Base-by-base conservation (phyloP, 2,888 invertebrate genomes). In the Ypsolopha sequella region DNA sequence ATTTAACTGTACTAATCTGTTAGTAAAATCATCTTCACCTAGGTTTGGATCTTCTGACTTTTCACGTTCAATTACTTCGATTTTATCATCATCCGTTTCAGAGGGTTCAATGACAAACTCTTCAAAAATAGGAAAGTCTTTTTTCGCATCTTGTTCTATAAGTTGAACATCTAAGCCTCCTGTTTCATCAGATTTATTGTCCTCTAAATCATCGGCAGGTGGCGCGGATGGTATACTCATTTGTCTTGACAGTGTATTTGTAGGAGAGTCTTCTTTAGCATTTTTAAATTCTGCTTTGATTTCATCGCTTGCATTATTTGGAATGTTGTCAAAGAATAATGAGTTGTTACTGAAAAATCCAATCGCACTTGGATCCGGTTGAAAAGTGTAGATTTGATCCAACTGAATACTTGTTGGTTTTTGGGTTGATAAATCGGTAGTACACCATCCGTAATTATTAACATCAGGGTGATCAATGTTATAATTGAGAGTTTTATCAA, bases 61-160 rank as follows among this genome's bases (percentile, higher is more conserved):
- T 54, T 70, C 66, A 1, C 65, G 60, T 58, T 72, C 75, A 56
- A 58, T 70, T 41, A 59, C 68, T 51, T 79, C 79, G n/a, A 75
- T 73, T 60, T 79, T 79, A 58, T 79, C 78, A 51, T 82, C 81
- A 52, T 81, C 80, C 1, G 76, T 75, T 56, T 74, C 78, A 7
- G 79, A 76, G 1, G 84, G 82, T 58, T 86, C 82, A 36, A 82
- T 77, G 0, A 79, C 65, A 52, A 70, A 81, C 54, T 82, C 80
- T 55, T 82, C 82, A 54, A 70, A 78, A 9, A 80, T 56, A 7
- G 82, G 79, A 55, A 80, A 86, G 51, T 84, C 82, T 55, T 77
- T 73, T 51, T 76, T 84, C 13, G 86, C 86, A 45, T 86, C 86
- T 60, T 74, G 76, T 59, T 86, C 86, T 57, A 86, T 86, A 4